Base-by-base conservation (phyloP, 2,888 invertebrate species). In the Lagria hirta region DNA sequence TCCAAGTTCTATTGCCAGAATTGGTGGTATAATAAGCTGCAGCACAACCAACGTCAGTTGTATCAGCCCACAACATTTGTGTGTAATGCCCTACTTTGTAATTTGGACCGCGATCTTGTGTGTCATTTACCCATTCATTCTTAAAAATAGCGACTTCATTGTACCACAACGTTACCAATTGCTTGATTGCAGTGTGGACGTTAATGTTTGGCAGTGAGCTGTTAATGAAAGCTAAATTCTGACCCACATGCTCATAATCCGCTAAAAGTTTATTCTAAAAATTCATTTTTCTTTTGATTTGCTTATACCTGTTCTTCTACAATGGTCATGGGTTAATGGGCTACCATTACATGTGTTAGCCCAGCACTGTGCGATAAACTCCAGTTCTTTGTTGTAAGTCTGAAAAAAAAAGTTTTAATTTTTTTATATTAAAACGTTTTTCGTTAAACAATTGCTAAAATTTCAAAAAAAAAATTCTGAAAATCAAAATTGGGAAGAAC, bases 291-390 rank as follows among this genome's bases (percentile, higher is more conserved):
- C 3, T n/a, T n/a, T n/a, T n/a, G n/a, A n/a, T n/a, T n/a, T n/a
- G n/a, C 37, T 48, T 55, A 58, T 62, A 70, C 70, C 55, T 37
- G 69, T 68, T 54, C 64, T 54, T 51, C 69, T 48, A 36, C 70
- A 70, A 10, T 45, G 45, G 41, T 70, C 70, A 47, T 71, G 71
- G 3, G 52, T 51, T 7, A 69, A 48, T 7, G 65, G 61, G 29
- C 55, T 60, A 24, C 66, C 66, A 30, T 69, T 58, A 37, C 71
- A 71, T 7, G 61, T 56, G 46, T 70, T 71, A 2, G 67, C 65
- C 71, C 70, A 70, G 42, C 71, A 71, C 52, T 70, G 70, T 2
- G 70, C 66, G 21, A 69, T 64, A 49, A 57, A 62, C 48, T 68
- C 70, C 43, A 71, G 35, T 51, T 71, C 71, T 40, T 48, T 61